Base-by-base conservation (phyloP, 1,140 invertebrate genomes). In the Drosophila tristis region DNA sequence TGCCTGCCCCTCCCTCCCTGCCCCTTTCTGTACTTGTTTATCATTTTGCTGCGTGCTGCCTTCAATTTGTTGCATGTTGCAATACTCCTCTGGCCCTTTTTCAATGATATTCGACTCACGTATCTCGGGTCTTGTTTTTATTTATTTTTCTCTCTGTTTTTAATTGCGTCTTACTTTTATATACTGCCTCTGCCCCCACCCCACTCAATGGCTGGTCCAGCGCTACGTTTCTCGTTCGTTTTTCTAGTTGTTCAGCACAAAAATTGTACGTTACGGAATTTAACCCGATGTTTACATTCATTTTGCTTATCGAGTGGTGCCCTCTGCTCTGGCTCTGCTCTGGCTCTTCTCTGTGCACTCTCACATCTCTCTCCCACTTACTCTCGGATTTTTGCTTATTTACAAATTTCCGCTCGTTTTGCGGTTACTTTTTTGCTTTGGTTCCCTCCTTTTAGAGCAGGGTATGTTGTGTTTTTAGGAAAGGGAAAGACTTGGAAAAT, bases 31-130 rank as follows among this genome's bases (percentile, higher is more conserved):
- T 16, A 25, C 44, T 76, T 76, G 79, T 87, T 87, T 86, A 86
- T 86, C 82, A 87, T 81, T 86, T 81, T 63, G 64, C 67, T 63
- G 74, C 77, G 67, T 86, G 73, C 81, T 50, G 76, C 82, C 68
- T 81, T 75, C 78, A 86, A 85, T 86, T 85, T 85, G 67, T 68
- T 75, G 80, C 79, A 81, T 75, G 59, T 64, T 67, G 63, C 54
- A 47, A 26, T 53, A 25, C 25, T 25, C 49, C 20, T 43, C 62
- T 1, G 3, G 31, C 42, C 48, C 23, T 16, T 15, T 20, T 44
- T 6, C 39, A 39, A 7, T 25, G 57, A 50, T 59, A 71, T 62
- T 58, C 62, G 35, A 45, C 31, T 47, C 78, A 80, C 77, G 66
- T 80, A 60, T 56, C 4, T 25, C 16, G 23, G 45, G 29, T 45